A percentile compares a stretch with the other conserved stretches of the same genome.
phyloP scores from a whole-genome alignment of 92 coral and sea anemone species.

The Virgularia gustaviana region DNA sequence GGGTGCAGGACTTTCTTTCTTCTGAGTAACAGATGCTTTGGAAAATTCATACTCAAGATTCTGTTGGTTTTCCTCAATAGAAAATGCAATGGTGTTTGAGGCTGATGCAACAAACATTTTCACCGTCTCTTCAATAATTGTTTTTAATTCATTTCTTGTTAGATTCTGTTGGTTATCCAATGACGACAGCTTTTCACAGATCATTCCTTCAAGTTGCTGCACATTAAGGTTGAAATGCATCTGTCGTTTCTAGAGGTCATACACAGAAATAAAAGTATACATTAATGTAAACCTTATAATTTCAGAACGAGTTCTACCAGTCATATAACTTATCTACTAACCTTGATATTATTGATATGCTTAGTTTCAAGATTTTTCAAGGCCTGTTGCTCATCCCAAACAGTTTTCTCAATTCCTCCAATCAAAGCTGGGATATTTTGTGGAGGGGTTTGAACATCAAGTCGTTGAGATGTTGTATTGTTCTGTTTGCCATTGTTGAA shows the following conservation, averaged over 20 bases:
- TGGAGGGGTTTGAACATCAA: slow-evolving; percentile 9
- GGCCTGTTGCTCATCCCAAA: slow-evolving; percentile 19
- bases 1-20: background rate
- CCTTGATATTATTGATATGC: slow-evolving; percentile 3
- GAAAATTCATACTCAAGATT: slow-evolving; percentile 12
- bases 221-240: background rate
- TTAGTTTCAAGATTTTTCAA: slow-evolving; percentile 15
- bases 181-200: slow-evolving; percentile 1
- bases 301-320: background rate
- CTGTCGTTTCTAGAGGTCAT: slow-evolving; percentile 18
- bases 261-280: too few species aligned
- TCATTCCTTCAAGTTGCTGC: slow-evolving; percentile 14
- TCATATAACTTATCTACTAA: background rate
- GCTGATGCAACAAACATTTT: slow-evolving; percentile 15
- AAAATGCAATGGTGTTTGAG: background rate
- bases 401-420: slow-evolving; percentile 3
- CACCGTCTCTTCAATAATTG: slow-evolving; percentile 19
- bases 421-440: slow-evolving; percentile 1
- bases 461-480: background rate
- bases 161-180: slow-evolving; percentile 2
- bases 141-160: slow-evolving; percentile 6
- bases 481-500: slow-evolving; percentile 5
- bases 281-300: background rate
- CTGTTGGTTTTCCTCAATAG: slow-evolving; percentile 21
- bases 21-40: background rate